Conservation (phyloP, 1,140 invertebrate genomes). For the Danaus melanippus region DNA sequence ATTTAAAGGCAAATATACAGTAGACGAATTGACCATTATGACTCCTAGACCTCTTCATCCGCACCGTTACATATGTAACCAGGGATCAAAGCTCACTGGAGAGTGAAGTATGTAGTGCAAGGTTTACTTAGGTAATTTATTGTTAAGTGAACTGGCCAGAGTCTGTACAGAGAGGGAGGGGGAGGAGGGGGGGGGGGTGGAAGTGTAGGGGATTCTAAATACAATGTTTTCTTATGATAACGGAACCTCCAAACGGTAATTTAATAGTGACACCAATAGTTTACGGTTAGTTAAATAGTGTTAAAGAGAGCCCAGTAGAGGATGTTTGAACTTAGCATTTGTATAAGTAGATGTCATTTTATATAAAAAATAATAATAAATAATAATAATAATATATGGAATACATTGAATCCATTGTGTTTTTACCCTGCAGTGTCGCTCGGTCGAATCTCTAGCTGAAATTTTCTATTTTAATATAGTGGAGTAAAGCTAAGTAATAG, state of each 20-base stretch:
- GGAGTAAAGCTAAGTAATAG: slow-evolving; percentile 46
- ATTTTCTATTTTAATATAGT: slow-evolving; percentile 70
- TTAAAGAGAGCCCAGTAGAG: slow-evolving; percentile 47
- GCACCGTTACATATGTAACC: slow-evolving; percentile 41
- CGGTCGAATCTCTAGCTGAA: slow-evolving; percentile 61
- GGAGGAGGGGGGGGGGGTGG: not conserved
- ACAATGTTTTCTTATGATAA: slow-evolving; percentile 44
- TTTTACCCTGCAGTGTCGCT: slow-evolving; percentile 34
- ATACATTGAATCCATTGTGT: slow-evolving; percentile 25
- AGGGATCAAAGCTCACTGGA: slow-evolving; percentile 47
- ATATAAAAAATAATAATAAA: slow-evolving; percentile 29
- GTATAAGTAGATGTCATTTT: slow-evolving; percentile 62
- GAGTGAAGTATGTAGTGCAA: slow-evolving; percentile 24
- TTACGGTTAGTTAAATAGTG: slow-evolving; percentile 49
- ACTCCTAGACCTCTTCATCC: slow-evolving; percentile 22
- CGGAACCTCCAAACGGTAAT: slow-evolving; percentile 37
- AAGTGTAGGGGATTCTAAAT: slow-evolving; percentile 29
- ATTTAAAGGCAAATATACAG: slow-evolving; percentile 44
- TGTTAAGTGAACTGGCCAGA: slow-evolving; percentile 20
- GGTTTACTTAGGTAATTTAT: slow-evolving; percentile 22
- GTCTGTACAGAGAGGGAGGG: slow-evolving; percentile 16
- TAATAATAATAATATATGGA: slow-evolving; percentile 20
- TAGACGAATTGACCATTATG: slow-evolving; percentile 41
- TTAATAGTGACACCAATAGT: slow-evolving; percentile 63
- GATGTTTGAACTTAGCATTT: slow-evolving; percentile 61